phyloP scores from a whole-genome alignment of 2,113 vertebrate species.

The Alligator mississippiensis region DNA sequence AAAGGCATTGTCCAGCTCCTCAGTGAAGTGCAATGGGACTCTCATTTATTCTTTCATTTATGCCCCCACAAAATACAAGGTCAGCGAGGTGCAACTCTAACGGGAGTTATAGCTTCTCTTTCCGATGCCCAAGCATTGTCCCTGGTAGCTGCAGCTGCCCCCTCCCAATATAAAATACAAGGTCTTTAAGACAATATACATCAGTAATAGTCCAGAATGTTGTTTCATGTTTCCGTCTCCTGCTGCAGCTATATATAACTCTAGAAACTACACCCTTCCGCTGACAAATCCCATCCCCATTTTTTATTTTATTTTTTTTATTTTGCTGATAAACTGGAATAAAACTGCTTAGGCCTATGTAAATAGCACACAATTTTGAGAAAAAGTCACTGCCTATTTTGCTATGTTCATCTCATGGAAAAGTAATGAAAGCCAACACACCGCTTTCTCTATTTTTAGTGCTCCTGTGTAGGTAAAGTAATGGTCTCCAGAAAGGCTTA shows the following conservation, averaged over 20 bases:
- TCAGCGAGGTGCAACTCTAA: not conserved
- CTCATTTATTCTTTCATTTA: not conserved
- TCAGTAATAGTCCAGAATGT: not conserved
- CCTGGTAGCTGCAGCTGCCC: not conserved
- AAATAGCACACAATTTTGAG: rapidly evolving
- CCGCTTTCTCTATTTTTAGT: slow-evolving; percentile 16
- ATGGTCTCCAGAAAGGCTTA: not conserved
- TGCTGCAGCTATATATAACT: rapidly evolving
- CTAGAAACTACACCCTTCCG: rapidly evolving
- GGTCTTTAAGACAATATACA: not conserved
- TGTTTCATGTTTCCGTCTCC: rapidly evolving
- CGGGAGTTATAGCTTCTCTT: not conserved
- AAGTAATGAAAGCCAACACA: not conserved
- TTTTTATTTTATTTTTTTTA: not conserved
- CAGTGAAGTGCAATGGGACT: not conserved
- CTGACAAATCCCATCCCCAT: rapidly evolving
- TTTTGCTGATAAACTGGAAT: not conserved
- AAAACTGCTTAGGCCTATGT: not conserved
- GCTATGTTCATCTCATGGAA: rapidly evolving
- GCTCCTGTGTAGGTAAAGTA: not conserved
- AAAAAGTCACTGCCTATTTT: slow-evolving; percentile 1
- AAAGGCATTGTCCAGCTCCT: not conserved
- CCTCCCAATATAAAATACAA: not conserved
- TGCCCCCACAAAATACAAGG: not conserved
- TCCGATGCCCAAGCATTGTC: not conserved